Evolutionary conservation across 1,140 invertebrate genomes (phyloP), one percentile per base, ranked within the genome.

Genomic region (Anoplolepis gracilipes): DNA sequence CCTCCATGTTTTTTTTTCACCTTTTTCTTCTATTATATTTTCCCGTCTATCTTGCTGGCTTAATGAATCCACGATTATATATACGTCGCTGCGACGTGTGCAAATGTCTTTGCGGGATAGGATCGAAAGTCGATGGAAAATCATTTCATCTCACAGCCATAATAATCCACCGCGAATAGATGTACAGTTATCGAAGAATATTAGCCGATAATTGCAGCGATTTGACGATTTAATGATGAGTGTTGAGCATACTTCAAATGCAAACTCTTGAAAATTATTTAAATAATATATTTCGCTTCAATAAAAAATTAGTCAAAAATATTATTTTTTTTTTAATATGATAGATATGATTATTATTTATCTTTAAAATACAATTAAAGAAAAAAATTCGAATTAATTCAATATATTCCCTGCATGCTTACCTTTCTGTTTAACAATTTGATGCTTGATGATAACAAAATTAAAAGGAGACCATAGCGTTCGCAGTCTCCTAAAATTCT

Each of bases 171-270:
- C 16, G 13, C n/a, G 30, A n/a, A 3, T 46, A 49, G n/a, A 6
- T 69, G 67, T 69, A 79, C 62, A 55, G 46, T 39, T 69, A 69
- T 79, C 55, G 64, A 55, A 46, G 33, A 53, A 57, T 39, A 33
- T 33, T 69, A 33, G 39, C 33, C 30, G 46, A 8, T 65, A 46
- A 55, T 67, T 13, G 22, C 28, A 78, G 46, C 30, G 42, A 69
- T 22, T 57, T 79, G 22, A 79, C 16, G 22, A 25, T 5, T 79
- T 55, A 39, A 39, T 49, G 46, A 53, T 13, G 22, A n/a, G 61
- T 42, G 39, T 0, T 10, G 39, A 49, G 13, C 46, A 49, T 4
- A 6, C 10, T 49, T 49, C 4, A 19, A 49, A 49, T 19, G 16
- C 13, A 49, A 49, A 49, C 16, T 16, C 11, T 19, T 49, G 1